phyloP scores from a whole-genome alignment of 2,888 invertebrate genomes.

The Monoplex corrugatus region DNA sequence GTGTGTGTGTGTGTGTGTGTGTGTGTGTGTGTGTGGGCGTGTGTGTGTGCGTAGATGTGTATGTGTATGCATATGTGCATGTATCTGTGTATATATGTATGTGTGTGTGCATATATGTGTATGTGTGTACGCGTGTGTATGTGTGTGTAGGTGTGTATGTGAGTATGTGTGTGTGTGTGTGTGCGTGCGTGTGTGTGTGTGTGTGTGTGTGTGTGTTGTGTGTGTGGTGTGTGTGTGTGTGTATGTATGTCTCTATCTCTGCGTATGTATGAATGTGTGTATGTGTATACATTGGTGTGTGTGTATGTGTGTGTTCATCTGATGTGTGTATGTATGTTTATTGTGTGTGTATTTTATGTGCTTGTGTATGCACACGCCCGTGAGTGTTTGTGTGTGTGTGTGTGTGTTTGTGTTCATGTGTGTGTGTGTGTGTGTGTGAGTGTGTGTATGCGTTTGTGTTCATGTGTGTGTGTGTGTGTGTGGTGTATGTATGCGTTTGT shows the following conservation, averaged over 20 bases:
- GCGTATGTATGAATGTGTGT: neutral
- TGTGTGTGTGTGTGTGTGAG: neutral
- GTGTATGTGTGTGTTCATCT: neutral
- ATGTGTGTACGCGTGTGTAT: neutral
- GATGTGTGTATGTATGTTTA: neutral
- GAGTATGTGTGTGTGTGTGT: neutral
- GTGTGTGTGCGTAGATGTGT: neutral
- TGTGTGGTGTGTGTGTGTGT: neutral
- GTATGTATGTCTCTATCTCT: neutral
- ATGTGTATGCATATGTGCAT: neutral
- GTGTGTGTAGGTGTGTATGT: neutral
- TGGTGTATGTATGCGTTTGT: too few relatives aligned
- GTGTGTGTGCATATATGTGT: neutral
- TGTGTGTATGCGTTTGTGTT: too few relatives aligned
- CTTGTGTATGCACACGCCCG: too few relatives aligned
- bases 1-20: constrained; percentile 3
- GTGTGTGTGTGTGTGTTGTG: neutral
- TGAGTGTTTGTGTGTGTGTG: neutral
- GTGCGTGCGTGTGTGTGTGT: neutral
- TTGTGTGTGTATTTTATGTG: neutral
- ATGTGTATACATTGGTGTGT: too few relatives aligned
- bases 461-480: neutral
- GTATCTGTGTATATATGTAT: neutral
- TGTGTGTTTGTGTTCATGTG: neutral
- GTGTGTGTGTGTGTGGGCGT: neutral